Evolutionary conservation across 2,888 invertebrate genomes (phyloP).

Genomic region (Drosophila anomalata): DNA sequence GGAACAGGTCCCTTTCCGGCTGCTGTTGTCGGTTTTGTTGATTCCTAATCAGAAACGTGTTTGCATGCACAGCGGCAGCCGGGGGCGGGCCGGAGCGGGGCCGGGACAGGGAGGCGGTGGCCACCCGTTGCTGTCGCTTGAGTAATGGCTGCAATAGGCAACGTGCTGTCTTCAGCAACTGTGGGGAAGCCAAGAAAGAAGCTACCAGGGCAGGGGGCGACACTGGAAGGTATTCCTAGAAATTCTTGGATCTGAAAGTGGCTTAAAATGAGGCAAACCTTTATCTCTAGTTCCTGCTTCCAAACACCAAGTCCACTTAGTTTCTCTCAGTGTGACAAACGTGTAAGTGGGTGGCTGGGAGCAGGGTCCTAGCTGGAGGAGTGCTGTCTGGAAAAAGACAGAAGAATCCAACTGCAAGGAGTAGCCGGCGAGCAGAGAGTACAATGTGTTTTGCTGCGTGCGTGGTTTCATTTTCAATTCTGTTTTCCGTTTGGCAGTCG

Average conservation of each 20-base stretch:
- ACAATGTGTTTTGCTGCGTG: conserved; percentile 42
- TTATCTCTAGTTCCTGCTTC: not conserved
- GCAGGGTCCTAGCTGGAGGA: not conserved
- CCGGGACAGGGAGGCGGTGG: not conserved
- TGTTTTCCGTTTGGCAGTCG: conserved; percentile 5
- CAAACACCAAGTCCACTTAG: no score
- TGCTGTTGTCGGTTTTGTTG: conserved; percentile 51
- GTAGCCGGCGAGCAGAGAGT: conserved; percentile 2
- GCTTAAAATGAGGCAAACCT: no score
- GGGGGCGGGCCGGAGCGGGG: not conserved
- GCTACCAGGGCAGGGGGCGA: not conserved
- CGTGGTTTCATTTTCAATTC: conserved; percentile 46
- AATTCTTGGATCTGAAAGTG: not conserved
- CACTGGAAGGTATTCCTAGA: not conserved
- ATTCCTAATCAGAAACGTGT: conserved; percentile 73
- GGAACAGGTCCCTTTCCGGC: conserved; percentile 39
- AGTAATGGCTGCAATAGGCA: conserved; percentile 45
- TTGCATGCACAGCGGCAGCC: conserved; percentile 58
- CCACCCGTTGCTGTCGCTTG: conserved; percentile 37
- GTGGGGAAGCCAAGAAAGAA: conserved; percentile 13
- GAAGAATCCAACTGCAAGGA: conserved; percentile 28
- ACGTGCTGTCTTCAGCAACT: conserved; percentile 32
- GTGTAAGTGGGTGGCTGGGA: not conserved
- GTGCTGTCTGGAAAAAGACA: conserved; percentile 21
- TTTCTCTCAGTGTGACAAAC: conserved; percentile 1